Percentiles rank a stretch among this genome's conserved stretches.
Evolutionary conservation across 2,888 invertebrate genomes (phyloP).

Genomic region (Mesorhabditis belari): DNA sequence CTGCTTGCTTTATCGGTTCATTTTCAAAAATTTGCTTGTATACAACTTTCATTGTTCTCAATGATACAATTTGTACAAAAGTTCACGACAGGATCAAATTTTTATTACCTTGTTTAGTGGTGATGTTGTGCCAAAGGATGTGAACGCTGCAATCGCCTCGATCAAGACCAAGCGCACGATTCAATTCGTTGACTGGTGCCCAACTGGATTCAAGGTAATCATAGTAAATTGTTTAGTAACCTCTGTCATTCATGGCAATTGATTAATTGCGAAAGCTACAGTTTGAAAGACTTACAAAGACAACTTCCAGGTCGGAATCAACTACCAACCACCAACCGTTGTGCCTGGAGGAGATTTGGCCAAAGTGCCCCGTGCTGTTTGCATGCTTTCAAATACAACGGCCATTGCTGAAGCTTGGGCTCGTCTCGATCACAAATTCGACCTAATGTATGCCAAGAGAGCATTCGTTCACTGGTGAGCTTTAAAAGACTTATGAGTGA

Average conservation of each 20-base stretch:
- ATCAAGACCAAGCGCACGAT: constrained; percentile 50
- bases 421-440: constrained; percentile 68
- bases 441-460: constrained; percentile 70
- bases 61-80: no score
- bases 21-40: not conserved
- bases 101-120: constrained; percentile 24
- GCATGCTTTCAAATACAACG: constrained; percentile 83
- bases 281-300: not conserved
- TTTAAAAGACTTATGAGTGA: no score
- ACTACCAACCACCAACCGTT: constrained; percentile 68
- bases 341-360: constrained; percentile 84
- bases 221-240: not conserved
- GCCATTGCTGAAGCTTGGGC: constrained; percentile 83
- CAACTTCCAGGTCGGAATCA: constrained; percentile 56
- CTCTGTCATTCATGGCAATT: not conserved
- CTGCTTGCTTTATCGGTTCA: constrained; percentile 60
- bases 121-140: constrained; percentile 51
- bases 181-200: constrained; percentile 51
- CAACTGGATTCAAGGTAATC: constrained; percentile 49
- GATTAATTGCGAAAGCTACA: not conserved
- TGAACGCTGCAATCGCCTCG: constrained; percentile 49
- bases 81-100: no score
- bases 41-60: no score
- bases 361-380: constrained; percentile 67
- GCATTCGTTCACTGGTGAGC: constrained; percentile 40